These are phyloP conservation scores for Trachelus iudaicus DNA, from an alignment of 2,888 invertebrate species.

Conservation along the genomic window DNA sequence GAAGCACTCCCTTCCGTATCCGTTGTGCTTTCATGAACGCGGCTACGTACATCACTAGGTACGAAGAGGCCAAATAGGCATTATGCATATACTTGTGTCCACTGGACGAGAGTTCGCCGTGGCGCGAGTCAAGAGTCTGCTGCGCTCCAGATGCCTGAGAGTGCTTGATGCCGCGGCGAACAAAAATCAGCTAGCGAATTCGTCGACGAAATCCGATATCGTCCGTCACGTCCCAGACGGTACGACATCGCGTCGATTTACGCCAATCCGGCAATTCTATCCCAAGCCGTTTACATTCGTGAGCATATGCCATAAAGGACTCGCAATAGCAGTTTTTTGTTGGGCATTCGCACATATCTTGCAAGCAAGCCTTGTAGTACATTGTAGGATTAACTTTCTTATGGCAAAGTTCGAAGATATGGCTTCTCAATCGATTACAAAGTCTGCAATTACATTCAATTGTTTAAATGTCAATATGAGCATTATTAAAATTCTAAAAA, in stretches of 20 bases:
- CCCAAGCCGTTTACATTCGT: constrained; percentile 85
- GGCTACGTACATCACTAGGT: constrained; percentile 1
- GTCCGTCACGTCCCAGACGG: constrained; percentile 58
- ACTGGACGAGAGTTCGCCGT: constrained; percentile 1
- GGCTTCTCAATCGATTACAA: constrained; percentile 69
- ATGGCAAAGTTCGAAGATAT: constrained; percentile 81
- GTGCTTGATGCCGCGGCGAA: constrained; percentile 8
- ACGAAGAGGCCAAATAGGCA: neutral
- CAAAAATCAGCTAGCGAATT: constrained; percentile 23
- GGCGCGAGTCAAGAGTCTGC: constrained; percentile 5
- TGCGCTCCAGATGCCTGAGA: constrained; percentile 4
- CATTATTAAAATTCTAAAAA: neutral
- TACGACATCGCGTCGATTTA: constrained; percentile 74
- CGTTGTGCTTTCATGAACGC: constrained; percentile 9
- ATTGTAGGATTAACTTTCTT: constrained; percentile 82
- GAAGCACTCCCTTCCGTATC: constrained; percentile 31
- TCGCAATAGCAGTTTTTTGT: constrained; percentile 87
- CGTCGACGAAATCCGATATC: constrained; percentile 30
- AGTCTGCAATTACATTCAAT: constrained; percentile 39
- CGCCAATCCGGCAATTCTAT: constrained; percentile 80
- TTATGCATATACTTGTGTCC: neutral
- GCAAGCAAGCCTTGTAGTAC: constrained; percentile 86
- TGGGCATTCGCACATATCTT: constrained; percentile 91
- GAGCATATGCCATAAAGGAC: constrained; percentile 88
- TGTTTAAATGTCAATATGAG: neutral